Conservation (phyloP, 2,888 invertebrate species). For the Chydorus sphaericus region DNA sequence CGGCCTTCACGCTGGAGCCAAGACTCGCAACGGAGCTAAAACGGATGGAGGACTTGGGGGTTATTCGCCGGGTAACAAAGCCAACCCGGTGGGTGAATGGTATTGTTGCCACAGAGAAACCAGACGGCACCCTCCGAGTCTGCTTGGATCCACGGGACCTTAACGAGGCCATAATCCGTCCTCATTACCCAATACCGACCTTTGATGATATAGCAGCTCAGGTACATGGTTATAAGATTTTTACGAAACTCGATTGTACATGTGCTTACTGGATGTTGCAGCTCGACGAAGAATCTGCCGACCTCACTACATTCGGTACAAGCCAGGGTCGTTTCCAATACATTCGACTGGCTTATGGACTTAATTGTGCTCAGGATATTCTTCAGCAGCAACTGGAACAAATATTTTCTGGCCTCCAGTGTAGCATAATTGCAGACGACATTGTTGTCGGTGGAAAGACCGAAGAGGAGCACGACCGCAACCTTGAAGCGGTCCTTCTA, state of each 20-base stretch:
- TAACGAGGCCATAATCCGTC: slow-evolving; percentile 21
- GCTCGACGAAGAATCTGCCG: slow-evolving; percentile 20
- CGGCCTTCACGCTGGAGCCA: not conserved
- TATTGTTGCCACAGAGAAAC: not conserved
- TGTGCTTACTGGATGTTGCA: not conserved
- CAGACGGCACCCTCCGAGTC: slow-evolving; percentile 18
- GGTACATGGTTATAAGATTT: slow-evolving; percentile 16
- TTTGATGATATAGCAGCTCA: slow-evolving; percentile 23
- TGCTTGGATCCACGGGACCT: slow-evolving; percentile 24
- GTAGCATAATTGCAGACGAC: slow-evolving; percentile 20
- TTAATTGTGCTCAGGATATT: slow-evolving; percentile 22
- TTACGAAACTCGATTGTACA: not conserved
- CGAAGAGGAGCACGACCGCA: slow-evolving; percentile 19
- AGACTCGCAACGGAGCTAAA: not conserved
- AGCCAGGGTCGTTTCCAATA: slow-evolving; percentile 22
- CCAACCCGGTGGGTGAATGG: not conserved
- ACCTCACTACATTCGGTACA: slow-evolving; percentile 23
- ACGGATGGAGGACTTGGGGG: not conserved
- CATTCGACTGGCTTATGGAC: slow-evolving; percentile 24
- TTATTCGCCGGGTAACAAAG: not conserved
- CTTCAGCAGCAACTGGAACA: slow-evolving; percentile 21
- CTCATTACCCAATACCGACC: slow-evolving; percentile 21
- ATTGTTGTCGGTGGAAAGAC: slow-evolving; percentile 19
- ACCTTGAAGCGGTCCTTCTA: not conserved
- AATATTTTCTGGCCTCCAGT: slow-evolving; percentile 20